Evolutionary conservation across 1,140 invertebrate species (phyloP).

Genomic region (Ceratoteleas bidentatus): DNA sequence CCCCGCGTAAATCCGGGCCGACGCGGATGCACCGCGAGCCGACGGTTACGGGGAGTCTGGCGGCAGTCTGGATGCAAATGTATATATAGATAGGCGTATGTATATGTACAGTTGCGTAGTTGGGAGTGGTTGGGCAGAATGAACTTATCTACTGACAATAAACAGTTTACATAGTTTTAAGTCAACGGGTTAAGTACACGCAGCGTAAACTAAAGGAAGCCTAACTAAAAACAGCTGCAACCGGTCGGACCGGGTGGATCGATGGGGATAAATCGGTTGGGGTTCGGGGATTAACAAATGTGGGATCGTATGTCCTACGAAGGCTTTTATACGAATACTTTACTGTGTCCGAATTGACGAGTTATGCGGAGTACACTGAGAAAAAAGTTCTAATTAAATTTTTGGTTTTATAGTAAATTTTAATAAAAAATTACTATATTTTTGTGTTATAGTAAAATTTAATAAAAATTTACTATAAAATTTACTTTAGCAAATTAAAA

Average conservation of each 20-base stretch:
- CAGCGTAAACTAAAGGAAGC: constrained; percentile 38
- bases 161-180: constrained; percentile 14
- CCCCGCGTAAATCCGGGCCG: too few species aligned
- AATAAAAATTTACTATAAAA: too few species aligned
- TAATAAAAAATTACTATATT: too few species aligned
- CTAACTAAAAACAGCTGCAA: constrained; percentile 39
- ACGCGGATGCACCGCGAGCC: not conserved
- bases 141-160: constrained; percentile 33
- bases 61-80: constrained; percentile 9
- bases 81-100: too few species aligned
- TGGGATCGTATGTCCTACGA: constrained; percentile 22
- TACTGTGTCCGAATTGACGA: not conserved
- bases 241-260: constrained; percentile 13
- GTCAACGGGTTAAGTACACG: constrained; percentile 22
- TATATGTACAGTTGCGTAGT: constrained; percentile 35
- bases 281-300: constrained; percentile 20
- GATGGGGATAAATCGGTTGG: constrained; percentile 22
- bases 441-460: too few species aligned
- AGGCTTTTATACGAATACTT: constrained; percentile 36
- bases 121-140: constrained; percentile 6
- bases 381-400: too few species aligned
- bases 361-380: too few species aligned
- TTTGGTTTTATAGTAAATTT: too few species aligned
- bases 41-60: constrained; percentile 11
- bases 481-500: too few species aligned